Evolutionary conservation across 2,113 vertebrate species (phyloP).

Genomic region (Seriola quinqueradiata): DNA sequence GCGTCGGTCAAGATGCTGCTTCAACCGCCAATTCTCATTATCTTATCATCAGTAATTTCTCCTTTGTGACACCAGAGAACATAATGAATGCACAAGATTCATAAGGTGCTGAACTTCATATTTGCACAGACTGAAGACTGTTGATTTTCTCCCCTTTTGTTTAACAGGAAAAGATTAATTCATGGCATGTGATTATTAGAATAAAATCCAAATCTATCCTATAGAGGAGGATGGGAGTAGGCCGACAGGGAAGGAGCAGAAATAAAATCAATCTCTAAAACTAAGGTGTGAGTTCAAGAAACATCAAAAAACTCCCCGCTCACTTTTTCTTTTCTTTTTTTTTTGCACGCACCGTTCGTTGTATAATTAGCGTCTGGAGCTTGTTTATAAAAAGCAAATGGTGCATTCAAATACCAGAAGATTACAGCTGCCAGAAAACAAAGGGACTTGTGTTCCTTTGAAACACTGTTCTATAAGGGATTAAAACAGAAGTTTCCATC

Average conservation of each 20-base stretch:
- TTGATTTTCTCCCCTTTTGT: too few species aligned
- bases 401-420: slow-evolving; percentile 51
- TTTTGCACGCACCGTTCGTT: neutral
- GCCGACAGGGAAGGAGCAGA: neutral
- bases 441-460: slow-evolving; percentile 39
- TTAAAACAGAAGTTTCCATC: slow-evolving; percentile 43
- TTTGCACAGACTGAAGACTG: too few species aligned
- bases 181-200: too few species aligned
- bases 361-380: slow-evolving; percentile 51
- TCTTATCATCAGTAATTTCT: too few species aligned
- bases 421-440: slow-evolving; percentile 57
- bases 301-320: neutral
- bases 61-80: too few species aligned
- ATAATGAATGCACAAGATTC: too few species aligned
- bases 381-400: slow-evolving; percentile 56
- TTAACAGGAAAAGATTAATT: too few species aligned
- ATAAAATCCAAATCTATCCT: too few species aligned
- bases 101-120: too few species aligned
- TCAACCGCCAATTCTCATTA: too few species aligned
- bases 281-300: slow-evolving; percentile 17
- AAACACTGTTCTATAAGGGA: slow-evolving; percentile 39
- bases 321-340: neutral
- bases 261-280: slow-evolving; percentile 20
- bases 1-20: too few species aligned
- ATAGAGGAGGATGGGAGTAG: too few species aligned